Evolutionary conservation across 2,797 vertebrate genomes (phyloP).

Genomic region (Anabacerthia variegaticeps): DNA sequence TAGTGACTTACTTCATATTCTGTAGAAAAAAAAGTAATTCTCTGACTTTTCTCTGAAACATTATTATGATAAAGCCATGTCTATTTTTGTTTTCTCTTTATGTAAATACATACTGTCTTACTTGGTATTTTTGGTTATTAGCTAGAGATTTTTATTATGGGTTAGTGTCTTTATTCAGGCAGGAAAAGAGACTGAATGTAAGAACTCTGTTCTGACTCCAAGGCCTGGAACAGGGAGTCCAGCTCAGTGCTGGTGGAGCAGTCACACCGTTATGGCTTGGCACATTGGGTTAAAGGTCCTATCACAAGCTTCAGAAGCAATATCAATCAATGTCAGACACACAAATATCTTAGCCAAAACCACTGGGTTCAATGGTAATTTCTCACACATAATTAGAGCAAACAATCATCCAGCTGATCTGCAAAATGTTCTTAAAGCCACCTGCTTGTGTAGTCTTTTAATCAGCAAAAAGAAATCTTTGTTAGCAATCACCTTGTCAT

Average conservation of each 20-base stretch:
- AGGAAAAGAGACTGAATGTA: not conserved
- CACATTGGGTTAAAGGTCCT: constrained; percentile 64
- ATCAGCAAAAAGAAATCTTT: not conserved
- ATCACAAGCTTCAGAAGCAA: constrained; percentile 42
- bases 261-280: not conserved
- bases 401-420: not conserved
- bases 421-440: not conserved
- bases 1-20: not conserved
- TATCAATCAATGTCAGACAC: constrained; percentile 56
- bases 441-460: not conserved
- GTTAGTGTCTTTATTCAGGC: constrained; percentile 2
- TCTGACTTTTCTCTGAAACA: not conserved
- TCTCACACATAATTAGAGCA: constrained; percentile 11
- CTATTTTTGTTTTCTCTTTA: constrained; percentile 5
- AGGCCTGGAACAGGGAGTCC: constrained; percentile 6
- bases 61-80: not conserved
- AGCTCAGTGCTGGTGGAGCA: not conserved
- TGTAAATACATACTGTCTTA: not conserved
- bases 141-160: not conserved
- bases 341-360: not conserved
- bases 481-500: not conserved
- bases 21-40: not conserved
- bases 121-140: not conserved
- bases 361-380: not conserved
- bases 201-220: not conserved